Conservation (phyloP, 2,113 vertebrate genomes). For the Apeltes quadracus region DNA sequence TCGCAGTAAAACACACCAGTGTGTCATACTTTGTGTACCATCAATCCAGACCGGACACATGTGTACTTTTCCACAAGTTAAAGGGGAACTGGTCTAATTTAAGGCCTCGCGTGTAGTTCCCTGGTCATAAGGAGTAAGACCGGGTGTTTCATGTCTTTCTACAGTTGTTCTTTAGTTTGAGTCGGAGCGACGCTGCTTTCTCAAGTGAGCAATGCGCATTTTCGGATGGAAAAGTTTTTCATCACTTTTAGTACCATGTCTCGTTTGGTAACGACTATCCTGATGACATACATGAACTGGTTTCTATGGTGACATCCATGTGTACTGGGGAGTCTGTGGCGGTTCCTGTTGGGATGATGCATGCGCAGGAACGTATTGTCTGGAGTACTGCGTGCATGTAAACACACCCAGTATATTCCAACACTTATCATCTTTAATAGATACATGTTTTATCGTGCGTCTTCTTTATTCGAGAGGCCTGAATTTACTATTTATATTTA, state of each 20-base stretch:
- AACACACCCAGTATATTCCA: slow-evolving; percentile 23
- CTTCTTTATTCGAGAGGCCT: slow-evolving; percentile 30
- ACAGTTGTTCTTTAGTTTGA: background rate
- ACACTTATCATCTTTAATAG: slow-evolving; percentile 8
- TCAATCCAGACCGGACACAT: background rate
- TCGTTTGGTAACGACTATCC: background rate
- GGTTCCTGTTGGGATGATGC: background rate
- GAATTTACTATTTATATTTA: slow-evolving; percentile 66
- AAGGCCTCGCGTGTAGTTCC: background rate
- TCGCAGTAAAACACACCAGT: background rate
- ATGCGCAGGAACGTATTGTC: slow-evolving; percentile 4
- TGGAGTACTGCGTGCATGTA: slow-evolving; percentile 4
- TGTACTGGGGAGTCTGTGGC: background rate
- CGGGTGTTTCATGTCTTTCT: background rate
- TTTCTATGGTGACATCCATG: slow-evolving; percentile 15
- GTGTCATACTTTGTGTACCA: background rate
- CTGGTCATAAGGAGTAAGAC: background rate
- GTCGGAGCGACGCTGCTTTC: slow-evolving; percentile 12
- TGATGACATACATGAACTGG: background rate
- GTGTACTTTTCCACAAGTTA: background rate
- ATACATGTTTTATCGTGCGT: slow-evolving; percentile 17
- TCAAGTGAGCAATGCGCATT: slow-evolving; percentile 7
- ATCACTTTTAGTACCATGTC: background rate
- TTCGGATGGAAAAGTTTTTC: slow-evolving; percentile 1
- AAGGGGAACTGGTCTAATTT: background rate